Evolutionary conservation across 2,113 vertebrate species (phyloP), one percentile per base, ranked within the genome.

Genomic region (Thamnophis sirtalis): DNA sequence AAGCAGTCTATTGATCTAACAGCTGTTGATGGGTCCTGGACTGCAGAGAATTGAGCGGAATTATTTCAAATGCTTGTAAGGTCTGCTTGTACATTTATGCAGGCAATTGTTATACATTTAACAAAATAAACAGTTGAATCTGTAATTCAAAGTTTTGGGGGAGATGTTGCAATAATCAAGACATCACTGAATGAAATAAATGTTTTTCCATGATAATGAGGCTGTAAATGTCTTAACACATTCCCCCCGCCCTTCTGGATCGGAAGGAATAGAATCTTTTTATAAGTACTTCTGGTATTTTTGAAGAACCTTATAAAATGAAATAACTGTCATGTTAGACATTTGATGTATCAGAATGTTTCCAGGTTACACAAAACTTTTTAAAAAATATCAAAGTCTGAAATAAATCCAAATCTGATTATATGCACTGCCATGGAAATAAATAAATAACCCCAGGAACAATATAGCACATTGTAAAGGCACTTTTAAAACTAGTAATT

Each of bases 141-240:
- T 86, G 24, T n/a, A 89, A 85, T 80, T 89, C 50, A 95, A 13
- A 1, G 5, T 93, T 94, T 94, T 49, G 93, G 84, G n/a, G 92
- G 9, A 89, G 19, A 68, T 15, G 48, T 91, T 55, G 92, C 24
- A 51, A 10, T n/a, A 60, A 90, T 73, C n/a, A 19, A 80, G n/a
- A 80, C 17, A 48, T 2, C 0, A 91, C 8, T 1, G 4, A 88
- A 13, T 0, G 0, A 6, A 49, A 3, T 50, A 58, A 0, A 0
- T 91, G 2, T 53, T 33, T 93, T 89, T 15, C 48, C 87, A 11
- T 28, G 86, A 1, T 93, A 60, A 60, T 49, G 13, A 50, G 84
- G 28, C 68, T 85, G 86, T 93, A 22, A 28, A 89, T 91, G 28
- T 92, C 54, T 84, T 91, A 17, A 17, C 13, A 60, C 5, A 5